Evolutionary conservation across 2,888 invertebrate species (phyloP), one percentile per base, ranked within the genome.

Genomic region (Luffia ferchaultella): DNA sequence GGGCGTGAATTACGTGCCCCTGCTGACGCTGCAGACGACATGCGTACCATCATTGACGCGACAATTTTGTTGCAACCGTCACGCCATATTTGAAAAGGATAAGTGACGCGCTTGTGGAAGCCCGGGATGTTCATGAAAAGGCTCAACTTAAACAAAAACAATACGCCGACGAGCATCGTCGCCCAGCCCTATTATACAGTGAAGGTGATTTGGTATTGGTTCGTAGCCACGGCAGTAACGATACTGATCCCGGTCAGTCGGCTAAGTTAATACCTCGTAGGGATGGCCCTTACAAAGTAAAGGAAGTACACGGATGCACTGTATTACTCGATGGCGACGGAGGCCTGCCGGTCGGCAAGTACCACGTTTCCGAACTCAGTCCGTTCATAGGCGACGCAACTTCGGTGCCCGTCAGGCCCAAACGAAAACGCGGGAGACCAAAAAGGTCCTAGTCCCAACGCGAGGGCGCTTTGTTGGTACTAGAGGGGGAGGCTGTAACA

Each of bases 1-100:
- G 58, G 52, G 1, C 41, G 56, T 16, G 58, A 60, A 43, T 16
- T 60, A 1, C 19, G 55, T 1, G 52, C 55, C 5, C 51, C 53
- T 1, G 16, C 42, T 16, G 52, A 57, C 48, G 55, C 49, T 2
- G 18, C 20, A 1, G 19, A 30, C 18, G 55, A 57, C 42, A 12
- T 45, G 15, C 18, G 30, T 2, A 16, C 42, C 9, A 46, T 46
- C n/a, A 2, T 46, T n/a, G 46, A 46, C 7, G 20, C 20, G 46
- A 46, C 15, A 46, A 46, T 9, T 19, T 46, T 46, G 20, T 46
- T 15, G 46, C 19, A n/a, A 54, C 59, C 48, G 54, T 58, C 7
- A 60, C 57, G 9, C 55, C 55, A 7, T 46, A 20, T 18, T 15
- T 45, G 7, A 45, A 45, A 19, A 16, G 2, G 17, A 16, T 45